Base-by-base conservation (phyloP, 1,140 invertebrate species). In the Lineus longissimus region DNA sequence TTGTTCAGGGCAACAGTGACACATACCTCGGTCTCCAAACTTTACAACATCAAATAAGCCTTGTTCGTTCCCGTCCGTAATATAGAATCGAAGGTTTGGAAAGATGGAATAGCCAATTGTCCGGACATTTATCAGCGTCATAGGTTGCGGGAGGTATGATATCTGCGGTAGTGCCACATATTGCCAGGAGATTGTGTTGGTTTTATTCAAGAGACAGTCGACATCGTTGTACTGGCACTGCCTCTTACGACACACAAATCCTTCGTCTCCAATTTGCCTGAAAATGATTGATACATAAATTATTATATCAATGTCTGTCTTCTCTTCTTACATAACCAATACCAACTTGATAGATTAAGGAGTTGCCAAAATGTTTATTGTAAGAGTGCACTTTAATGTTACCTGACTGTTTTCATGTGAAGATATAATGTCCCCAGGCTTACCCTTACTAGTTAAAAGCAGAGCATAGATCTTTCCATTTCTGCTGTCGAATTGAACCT, bases 111-210 rank as follows among this genome's bases (percentile, higher is more conserved):
- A 73, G 0, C 72, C 73, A 2, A 69, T 63, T 9, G 76, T 73
- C 13, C 68, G 62, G n/a, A 78, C 69, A 62, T 72, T 73, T 22
- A 79, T 63, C 0, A 78, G 60, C 15, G 64, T 70, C 17, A 72
- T 43, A 2, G 77, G 74, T 4, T 59, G 19, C 1, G 31, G 30
- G 17, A 80, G 56, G 13, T 65, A 68, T 1, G 70, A 59, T 9
- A 81, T 55, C 15, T 75, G 64, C 0, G 80, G 80, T 43, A 81
- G 61, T 0, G 75, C 63, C 2, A 82, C 59, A 36, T 73, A 76
- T 63, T 83, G 78, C 67, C 73, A 81, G 0, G 75, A 74, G 19
- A 83, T 69, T 7, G 77, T 76, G 19, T 73, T 73, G 1, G 80
- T 82, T 40, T 75, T 75, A 64, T 82, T 81, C 40, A 72, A 58